Conservation (phyloP, 92 coral and sea anemone species). For the Parazoanthus darwini region DNA sequence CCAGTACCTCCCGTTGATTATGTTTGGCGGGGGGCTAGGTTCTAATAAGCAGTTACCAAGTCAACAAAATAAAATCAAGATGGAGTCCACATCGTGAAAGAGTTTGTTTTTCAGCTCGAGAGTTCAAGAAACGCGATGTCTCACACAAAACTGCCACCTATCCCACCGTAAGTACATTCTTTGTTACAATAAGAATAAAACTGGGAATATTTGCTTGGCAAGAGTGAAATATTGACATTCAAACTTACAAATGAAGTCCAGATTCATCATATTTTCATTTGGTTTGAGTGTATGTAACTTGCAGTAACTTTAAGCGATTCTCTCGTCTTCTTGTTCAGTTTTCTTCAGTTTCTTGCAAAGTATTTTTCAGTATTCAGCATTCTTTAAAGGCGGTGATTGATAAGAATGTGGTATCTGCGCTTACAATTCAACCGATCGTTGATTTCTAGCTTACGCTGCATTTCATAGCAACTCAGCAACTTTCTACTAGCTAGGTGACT, state of each 20-base stretch:
- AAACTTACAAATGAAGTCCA: neutral
- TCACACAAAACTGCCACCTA: constrained; percentile 88
- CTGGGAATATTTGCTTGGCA: neutral
- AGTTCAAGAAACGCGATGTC: constrained; percentile 63
- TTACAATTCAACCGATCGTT: too few species aligned
- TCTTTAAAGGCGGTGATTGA: neutral
- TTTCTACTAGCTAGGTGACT: neutral
- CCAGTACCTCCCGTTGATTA: neutral
- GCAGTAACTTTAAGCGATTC: neutral
- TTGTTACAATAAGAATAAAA: neutral
- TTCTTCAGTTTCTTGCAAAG: neutral
- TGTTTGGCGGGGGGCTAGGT: constrained; percentile 7
- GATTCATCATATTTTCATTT: too few species aligned
- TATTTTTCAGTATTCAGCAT: neutral
- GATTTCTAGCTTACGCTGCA: too few species aligned
- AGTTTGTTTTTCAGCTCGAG: neutral
- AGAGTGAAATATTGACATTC: too few species aligned
- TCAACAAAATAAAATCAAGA: constrained; percentile 34
- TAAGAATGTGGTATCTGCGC: neutral
- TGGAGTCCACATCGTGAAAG: constrained; percentile 6
- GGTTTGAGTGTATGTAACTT: neutral
- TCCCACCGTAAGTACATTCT: constrained; percentile 89
- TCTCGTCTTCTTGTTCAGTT: neutral
- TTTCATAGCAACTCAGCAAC: too few species aligned
- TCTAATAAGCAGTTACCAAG: constrained; percentile 36